Percentiles rank a stretch among this genome's conserved stretches.
phyloP scores from a whole-genome alignment of 2,113 vertebrate species.

The Urocitellus parryii region DNA sequence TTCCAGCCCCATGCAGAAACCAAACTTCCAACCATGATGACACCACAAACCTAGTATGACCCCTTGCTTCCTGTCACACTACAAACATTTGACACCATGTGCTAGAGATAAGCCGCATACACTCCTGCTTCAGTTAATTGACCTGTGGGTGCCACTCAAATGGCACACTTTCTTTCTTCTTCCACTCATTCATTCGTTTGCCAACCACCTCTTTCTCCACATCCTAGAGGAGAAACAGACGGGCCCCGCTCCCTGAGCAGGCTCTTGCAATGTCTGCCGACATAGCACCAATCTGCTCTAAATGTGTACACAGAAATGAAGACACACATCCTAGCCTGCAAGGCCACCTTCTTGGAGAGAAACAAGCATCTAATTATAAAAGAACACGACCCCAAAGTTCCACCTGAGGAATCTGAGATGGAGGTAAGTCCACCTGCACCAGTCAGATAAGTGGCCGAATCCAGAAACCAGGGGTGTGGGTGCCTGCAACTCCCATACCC shows the following conservation, averaged over 20 bases:
- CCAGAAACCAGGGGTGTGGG: neutral
- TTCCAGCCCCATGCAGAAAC: neutral
- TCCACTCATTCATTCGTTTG: neutral
- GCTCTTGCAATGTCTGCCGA: neutral
- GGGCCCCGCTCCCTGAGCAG: neutral
- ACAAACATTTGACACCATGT: neutral
- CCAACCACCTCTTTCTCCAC: neutral
- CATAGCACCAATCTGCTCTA: neutral
- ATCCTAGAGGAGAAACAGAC: neutral
- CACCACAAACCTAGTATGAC: neutral
- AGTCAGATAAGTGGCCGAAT: neutral
- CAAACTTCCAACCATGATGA: neutral
- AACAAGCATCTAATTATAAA: neutral
- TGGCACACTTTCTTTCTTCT: neutral
- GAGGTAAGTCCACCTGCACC: neutral
- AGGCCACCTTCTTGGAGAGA: neutral
- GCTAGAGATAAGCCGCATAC: neutral
- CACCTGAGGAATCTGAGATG: neutral
- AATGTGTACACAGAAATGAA: neutral
- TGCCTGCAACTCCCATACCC: neutral
- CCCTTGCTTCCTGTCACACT: neutral
- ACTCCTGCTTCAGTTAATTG: neutral
- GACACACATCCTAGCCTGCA: neutral
- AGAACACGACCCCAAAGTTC: neutral
- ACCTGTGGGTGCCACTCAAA: no score